Percentiles rank a stretch among this genome's conserved stretches.
Conservation (phyloP, 2,797 vertebrate genomes). For the Hydrophis major region DNA sequence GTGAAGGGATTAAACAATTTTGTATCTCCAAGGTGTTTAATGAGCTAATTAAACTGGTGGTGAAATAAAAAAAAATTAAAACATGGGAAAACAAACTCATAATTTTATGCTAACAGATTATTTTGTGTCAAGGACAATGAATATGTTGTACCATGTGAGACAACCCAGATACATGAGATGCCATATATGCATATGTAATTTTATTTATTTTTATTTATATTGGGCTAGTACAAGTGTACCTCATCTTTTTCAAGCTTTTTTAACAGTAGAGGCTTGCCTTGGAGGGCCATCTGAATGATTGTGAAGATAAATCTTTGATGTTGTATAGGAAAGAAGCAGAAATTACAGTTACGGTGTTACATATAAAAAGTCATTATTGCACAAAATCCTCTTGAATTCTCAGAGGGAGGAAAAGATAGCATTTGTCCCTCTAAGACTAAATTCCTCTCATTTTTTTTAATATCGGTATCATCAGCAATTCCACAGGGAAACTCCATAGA, state of each 20-base stretch:
- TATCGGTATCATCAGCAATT: neutral
- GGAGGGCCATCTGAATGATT: neutral
- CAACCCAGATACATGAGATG: conserved; percentile 5
- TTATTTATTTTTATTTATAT: conserved; percentile 16
- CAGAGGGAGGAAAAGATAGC: neutral
- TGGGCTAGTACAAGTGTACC: conserved; percentile 6
- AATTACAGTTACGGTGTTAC: conserved; percentile 3
- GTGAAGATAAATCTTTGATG: neutral
- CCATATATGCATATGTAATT: neutral
- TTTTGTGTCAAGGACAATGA: conserved; percentile 39
- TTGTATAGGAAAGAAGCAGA: neutral
- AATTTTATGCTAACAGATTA: conserved; percentile 43
- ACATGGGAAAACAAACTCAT: conserved; percentile 16
- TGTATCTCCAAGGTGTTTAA: conserved; percentile 52
- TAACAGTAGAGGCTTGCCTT: conserved; percentile 26
- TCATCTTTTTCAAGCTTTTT: conserved; percentile 18
- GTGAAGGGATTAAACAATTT: conserved; percentile 54
- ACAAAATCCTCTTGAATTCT: neutral
- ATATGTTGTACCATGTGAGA: neutral
- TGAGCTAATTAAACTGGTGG: conserved; percentile 51
- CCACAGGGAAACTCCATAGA: neutral
- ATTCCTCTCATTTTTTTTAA: neutral
- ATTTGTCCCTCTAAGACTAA: neutral
- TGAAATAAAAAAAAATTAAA: conserved; percentile 43
- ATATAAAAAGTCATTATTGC: neutral